These are phyloP conservation scores for Pelvicachromis taeniatus DNA, from an alignment of 2,113 vertebrate species.

Conservation along the genomic window DNA sequence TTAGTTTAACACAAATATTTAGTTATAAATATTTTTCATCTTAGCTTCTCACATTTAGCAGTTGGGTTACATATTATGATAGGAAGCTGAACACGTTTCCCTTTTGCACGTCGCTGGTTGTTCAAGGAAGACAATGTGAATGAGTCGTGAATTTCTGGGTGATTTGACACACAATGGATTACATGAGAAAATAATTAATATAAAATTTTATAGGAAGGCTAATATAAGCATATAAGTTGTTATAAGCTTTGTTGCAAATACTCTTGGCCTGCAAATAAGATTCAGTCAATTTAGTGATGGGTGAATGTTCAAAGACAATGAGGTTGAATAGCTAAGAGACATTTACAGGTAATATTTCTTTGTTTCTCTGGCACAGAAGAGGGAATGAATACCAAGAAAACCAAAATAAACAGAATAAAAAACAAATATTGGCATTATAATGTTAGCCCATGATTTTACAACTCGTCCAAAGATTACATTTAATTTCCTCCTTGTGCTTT, in stretches of 20 bases:
- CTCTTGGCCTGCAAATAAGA: not conserved
- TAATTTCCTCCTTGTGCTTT: not conserved
- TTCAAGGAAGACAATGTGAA: not conserved
- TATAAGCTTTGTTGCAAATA: not conserved
- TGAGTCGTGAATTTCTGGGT: not conserved
- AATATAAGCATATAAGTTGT: not conserved
- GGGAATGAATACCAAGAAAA: not conserved
- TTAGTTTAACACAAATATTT: not conserved
- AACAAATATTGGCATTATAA: not conserved
- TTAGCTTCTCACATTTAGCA: not conserved
- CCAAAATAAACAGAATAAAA: not conserved
- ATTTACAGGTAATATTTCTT: not conserved
- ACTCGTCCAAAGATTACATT: not conserved
- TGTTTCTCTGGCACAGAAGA: not conserved
- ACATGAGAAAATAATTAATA: not conserved
- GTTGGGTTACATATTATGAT: not conserved
- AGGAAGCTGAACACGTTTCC: not conserved
- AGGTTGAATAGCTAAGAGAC: not conserved
- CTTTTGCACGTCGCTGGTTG: not conserved
- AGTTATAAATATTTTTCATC: not conserved
- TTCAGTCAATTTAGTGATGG: not conserved
- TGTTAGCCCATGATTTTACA: not conserved
- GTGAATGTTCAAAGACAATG: not conserved
- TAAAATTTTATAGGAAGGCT: not conserved
- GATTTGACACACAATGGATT: not conserved